phyloP scores from a whole-genome alignment of 2,888 invertebrate genomes.

The Plutella xylostella region DNA sequence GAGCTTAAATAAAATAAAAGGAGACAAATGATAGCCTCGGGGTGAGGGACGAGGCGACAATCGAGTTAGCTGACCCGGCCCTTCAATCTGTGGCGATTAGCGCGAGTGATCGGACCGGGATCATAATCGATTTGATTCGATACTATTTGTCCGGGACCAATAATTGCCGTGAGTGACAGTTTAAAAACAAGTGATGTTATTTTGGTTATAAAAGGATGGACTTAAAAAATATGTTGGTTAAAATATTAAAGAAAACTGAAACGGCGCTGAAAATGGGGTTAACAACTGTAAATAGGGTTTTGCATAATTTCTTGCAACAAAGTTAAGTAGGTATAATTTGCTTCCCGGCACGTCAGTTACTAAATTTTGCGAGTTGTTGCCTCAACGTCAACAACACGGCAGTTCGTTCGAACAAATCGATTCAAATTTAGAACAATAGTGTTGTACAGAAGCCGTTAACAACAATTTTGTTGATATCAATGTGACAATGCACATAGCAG shows the following conservation, averaged over 20 bases:
- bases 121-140: no score
- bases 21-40: conserved; percentile 16
- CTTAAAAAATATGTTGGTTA: no score
- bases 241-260: no score
- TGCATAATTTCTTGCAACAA: no score
- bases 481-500: conserved; percentile 37
- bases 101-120: conserved; percentile 12
- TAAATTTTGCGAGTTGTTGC: conserved; percentile 35
- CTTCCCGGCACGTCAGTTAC: conserved; percentile 24
- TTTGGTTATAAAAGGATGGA: no score
- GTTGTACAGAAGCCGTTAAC: conserved; percentile 54
- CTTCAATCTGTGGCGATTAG: conserved; percentile 32
- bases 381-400: conserved; percentile 53
- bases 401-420: no score
- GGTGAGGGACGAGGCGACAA: conserved; percentile 43
- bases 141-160: no score
- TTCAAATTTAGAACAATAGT: conserved; percentile 61
- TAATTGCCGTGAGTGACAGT: no score
- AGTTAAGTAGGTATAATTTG: no score
- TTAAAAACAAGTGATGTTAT: no score
- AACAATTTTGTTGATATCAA: conserved; percentile 61
- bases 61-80: conserved; percentile 60
- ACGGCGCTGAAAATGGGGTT: no score
- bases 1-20: conserved; percentile 3
- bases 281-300: no score